phyloP scores from a whole-genome alignment of 2,888 invertebrate genomes.

The Acronicta leporina region DNA sequence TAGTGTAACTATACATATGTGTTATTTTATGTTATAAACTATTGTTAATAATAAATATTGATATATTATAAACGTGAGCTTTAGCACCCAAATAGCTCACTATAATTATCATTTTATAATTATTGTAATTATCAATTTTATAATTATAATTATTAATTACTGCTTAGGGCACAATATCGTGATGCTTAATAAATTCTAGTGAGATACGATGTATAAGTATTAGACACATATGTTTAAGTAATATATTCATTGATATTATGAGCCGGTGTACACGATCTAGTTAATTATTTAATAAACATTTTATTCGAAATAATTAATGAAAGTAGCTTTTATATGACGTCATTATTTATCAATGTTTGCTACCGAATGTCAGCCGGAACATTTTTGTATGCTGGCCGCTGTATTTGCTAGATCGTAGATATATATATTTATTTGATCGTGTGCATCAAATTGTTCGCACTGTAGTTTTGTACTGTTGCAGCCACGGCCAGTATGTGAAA shows the following conservation, averaged over 20 bases:
- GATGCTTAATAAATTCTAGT: conserved; percentile 67
- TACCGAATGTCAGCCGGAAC: conserved; percentile 24
- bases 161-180: conserved; percentile 66
- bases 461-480: conserved; percentile 12
- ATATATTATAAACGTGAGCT: conserved; percentile 26
- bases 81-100: conserved; percentile 39
- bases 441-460: conserved; percentile 33
- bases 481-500: not conserved
- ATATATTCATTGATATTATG: conserved; percentile 59
- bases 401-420: conserved; percentile 32
- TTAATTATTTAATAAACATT: conserved; percentile 13
- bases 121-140: conserved; percentile 18
- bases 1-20: conserved; percentile 47
- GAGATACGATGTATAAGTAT: conserved; percentile 68
- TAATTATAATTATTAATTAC: conserved; percentile 45
- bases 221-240: conserved; percentile 56
- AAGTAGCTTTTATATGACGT: conserved; percentile 47
- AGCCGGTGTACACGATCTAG: conserved; percentile 58
- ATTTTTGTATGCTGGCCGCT: conserved; percentile 26
- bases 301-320: conserved; percentile 38
- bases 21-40: conserved; percentile 56
- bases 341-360: conserved; percentile 32
- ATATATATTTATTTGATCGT: conserved; percentile 51
- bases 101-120: conserved; percentile 43
- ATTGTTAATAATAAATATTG: conserved; percentile 34